phyloP scores from a whole-genome alignment of 2,113 vertebrate species.

The Planiliza haematocheilus region DNA sequence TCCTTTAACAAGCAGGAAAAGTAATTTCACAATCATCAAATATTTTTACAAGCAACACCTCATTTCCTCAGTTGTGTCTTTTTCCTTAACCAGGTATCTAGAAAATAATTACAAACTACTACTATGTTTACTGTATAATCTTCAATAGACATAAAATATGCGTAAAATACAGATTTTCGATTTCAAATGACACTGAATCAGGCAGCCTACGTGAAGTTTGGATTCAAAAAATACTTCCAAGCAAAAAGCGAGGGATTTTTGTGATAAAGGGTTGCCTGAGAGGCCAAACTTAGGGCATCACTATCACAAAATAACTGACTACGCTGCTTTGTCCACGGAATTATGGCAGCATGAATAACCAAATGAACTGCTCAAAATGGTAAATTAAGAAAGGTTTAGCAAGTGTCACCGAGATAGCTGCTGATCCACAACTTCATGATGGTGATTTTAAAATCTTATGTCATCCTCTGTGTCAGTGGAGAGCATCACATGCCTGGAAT shows the following conservation, averaged over 20 bases:
- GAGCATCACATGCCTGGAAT: slow-evolving; percentile 55
- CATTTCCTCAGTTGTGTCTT: too few species aligned
- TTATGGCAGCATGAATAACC: slow-evolving; percentile 50
- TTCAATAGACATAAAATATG: too few species aligned
- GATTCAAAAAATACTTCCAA: too few species aligned
- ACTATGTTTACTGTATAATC: too few species aligned
- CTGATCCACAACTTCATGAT: background rate
- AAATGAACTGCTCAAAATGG: slow-evolving; percentile 25
- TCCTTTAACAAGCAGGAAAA: background rate
- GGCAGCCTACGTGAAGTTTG: too few species aligned
- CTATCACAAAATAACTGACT: rapidly evolving
- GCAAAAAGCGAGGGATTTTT: too few species aligned
- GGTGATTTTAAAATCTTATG: slow-evolving; percentile 6
- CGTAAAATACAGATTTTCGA: too few species aligned
- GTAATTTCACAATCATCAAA: too few species aligned
- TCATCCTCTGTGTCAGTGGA: slow-evolving; percentile 30
- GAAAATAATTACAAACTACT: too few species aligned
- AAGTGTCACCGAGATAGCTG: background rate
- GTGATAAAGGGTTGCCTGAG: slow-evolving; percentile 2
- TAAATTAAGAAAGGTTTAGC: background rate
- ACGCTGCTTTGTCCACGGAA: slow-evolving; percentile 16
- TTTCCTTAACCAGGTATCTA: too few species aligned
- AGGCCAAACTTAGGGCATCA: background rate
- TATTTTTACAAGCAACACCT: too few species aligned
- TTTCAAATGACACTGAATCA: too few species aligned